Conservation (phyloP, 53 echinoderm and acorn worm genomes). For the Astropecten irregularis region DNA sequence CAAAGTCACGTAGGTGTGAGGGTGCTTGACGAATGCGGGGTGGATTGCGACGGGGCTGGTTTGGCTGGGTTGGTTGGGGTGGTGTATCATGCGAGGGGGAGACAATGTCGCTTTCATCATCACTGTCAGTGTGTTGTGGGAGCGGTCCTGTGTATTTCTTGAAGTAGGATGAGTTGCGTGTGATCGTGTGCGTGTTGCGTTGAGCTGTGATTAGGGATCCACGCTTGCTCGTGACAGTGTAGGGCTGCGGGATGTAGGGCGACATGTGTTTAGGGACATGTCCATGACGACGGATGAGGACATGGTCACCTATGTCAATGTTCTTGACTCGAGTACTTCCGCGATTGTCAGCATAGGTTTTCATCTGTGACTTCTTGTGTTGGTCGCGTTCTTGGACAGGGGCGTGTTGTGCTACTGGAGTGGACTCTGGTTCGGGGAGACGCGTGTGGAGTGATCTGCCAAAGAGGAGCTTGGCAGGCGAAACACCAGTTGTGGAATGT, state of each 20-base stretch:
- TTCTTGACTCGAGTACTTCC: neutral
- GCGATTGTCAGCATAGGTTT: conserved; percentile 40
- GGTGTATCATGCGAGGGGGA: neutral
- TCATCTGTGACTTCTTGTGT: conserved; percentile 48
- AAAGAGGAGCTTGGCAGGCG: conserved; percentile 17
- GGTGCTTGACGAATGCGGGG: conserved; percentile 16
- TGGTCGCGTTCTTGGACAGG: neutral
- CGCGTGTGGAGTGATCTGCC: conserved; percentile 11
- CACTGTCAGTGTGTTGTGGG: neutral
- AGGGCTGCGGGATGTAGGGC: conserved; percentile 59
- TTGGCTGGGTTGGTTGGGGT: neutral
- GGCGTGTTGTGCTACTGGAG: neutral
- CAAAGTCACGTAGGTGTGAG: neutral
- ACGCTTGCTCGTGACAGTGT: conserved; percentile 45
- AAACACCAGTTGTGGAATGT: conserved; percentile 27
- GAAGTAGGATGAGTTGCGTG: conserved; percentile 25
- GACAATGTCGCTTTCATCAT: neutral
- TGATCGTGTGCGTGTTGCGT: conserved; percentile 11
- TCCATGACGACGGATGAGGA: conserved; percentile 56
- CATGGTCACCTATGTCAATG: conserved; percentile 49
- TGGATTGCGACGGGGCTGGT: conserved; percentile 7
- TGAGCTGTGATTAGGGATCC: conserved; percentile 51
- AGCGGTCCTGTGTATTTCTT: conserved; percentile 9
- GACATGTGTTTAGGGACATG: conserved; percentile 41
- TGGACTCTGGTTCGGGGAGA: conserved; percentile 5